Percentiles rank a stretch among this genome's conserved stretches.
Evolutionary conservation across 2,113 vertebrate species (phyloP).

Genomic region (Corydoras maculifer): DNA sequence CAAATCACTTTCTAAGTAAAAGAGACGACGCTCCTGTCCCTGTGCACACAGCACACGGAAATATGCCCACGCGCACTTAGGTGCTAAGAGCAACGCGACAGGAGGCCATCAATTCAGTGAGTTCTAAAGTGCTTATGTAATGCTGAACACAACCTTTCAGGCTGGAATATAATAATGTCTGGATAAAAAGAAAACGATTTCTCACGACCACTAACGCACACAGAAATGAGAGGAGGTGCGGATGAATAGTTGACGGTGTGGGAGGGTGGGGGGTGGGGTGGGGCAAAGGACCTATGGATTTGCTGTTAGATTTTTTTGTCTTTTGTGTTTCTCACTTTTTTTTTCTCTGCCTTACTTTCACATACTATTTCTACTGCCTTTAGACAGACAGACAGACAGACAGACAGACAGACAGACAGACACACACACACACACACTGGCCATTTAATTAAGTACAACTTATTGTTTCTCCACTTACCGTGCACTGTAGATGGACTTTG

Average conservation of each 20-base stretch:
- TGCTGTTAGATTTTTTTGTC: neutral
- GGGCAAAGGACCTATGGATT: neutral
- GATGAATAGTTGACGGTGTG: slow-evolving; percentile 17
- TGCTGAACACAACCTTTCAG: slow-evolving; percentile 31
- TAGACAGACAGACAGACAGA: too few species aligned
- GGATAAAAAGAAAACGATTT: slow-evolving; percentile 5
- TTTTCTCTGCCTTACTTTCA: neutral
- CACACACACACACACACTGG: neutral
- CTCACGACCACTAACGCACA: neutral
- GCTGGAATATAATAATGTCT: slow-evolving; percentile 16
- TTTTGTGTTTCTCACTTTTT: neutral
- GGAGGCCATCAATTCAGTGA: slow-evolving; percentile 33
- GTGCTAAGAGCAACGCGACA: slow-evolving; percentile 23
- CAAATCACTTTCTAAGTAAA: slow-evolving; percentile 48
- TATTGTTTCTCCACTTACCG: too few species aligned
- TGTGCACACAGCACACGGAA: slow-evolving; percentile 39
- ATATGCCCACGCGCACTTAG: slow-evolving; percentile 40
- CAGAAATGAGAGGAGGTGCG: neutral
- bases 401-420: neutral
- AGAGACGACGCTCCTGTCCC: neutral
- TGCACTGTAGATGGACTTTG: too few species aligned
- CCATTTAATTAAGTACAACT: neutral
- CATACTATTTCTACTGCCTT: neutral
- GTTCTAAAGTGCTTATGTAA: slow-evolving; percentile 38
- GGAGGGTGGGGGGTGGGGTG: slow-evolving; percentile 11